phyloP scores from a whole-genome alignment of 2,888 invertebrate species.

The Monochamus alternatus region DNA sequence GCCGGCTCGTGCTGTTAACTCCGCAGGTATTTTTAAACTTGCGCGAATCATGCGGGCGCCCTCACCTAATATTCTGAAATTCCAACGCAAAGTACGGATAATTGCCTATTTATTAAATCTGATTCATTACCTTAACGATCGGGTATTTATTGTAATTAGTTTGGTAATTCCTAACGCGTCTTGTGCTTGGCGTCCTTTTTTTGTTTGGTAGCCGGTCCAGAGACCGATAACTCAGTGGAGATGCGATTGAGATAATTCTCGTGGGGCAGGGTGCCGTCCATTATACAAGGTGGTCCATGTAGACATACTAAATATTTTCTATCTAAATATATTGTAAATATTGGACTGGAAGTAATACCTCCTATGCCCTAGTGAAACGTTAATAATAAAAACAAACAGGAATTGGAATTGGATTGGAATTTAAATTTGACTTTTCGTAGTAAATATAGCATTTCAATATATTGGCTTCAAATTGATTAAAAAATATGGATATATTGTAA shows the following conservation, averaged over 20 bases:
- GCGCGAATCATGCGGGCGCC: constrained; percentile 58
- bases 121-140: constrained; percentile 46
- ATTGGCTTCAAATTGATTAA: too few species aligned
- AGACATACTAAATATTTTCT: too few species aligned
- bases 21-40: constrained; percentile 55
- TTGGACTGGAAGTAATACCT: too few species aligned
- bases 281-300: background rate
- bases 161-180: constrained; percentile 13
- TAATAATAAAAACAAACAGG: too few species aligned
- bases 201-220: background rate
- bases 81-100: constrained; percentile 49
- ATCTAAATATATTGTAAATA: too few species aligned
- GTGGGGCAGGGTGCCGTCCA: constrained; percentile 5
- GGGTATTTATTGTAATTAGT: constrained; percentile 45
- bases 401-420: too few species aligned
- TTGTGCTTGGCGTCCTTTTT: constrained; percentile 1
- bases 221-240: background rate
- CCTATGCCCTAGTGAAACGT: too few species aligned
- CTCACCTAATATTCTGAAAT: constrained; percentile 55
- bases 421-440: too few species aligned
- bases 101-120: constrained; percentile 53
- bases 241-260: constrained; percentile 7
- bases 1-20: constrained; percentile 49
- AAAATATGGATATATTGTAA: too few species aligned
- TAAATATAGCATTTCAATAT: too few species aligned